Base-by-base conservation (phyloP, 1,140 invertebrate species). In the Drosophila repleta region DNA sequence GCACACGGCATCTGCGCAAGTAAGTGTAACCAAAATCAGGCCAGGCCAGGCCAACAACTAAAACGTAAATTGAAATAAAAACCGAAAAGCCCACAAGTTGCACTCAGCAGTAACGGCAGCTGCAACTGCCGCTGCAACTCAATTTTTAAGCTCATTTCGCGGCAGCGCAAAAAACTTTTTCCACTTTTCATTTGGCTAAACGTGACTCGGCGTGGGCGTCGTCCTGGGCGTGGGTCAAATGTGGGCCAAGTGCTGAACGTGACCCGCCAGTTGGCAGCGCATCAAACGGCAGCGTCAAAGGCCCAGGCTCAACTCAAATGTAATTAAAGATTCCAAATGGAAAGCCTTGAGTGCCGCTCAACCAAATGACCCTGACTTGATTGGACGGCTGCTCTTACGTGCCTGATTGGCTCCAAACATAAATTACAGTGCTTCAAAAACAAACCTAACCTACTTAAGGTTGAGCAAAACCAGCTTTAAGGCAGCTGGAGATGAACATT, bases 1-100 rank as follows among this genome's bases (percentile, higher is more conserved):
- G 95, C 26, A 94, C 94, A 29, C 92, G 94, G 2, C 94, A 96
- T 91, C 93, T 95, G 92, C 92, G 93, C 70, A 92, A 87, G 91
- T 91, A 88, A 90, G 90, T 91, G n/a, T 15, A 43, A 17, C 39
- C 15, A 43, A 63, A 49, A 26, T 32, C 41, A 48, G 21, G 29
- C 32, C 58, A 18, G 15, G 39, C n/a, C 15, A 2, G 20, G 20
- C 15, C 15, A 15, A 10, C 11, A 32, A 39, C 18, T 53, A 29
- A 56, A 67, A 52, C 49, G 26, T 10, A 21, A 67, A 75, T 66
- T 65, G 39, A 64, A 69, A 79, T 62, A 66, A 58, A 48, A 64
- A 56, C 51, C 45, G 20, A 41, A 39, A 35, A 53, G 53, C 39
- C 39, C 65, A 26, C 58, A 72, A 61, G 55, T 55, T 66, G 63